A percentile compares a stretch with the other conserved stretches of the same genome.
These are phyloP conservation scores for Aeoliscus strigatus DNA, from an alignment of 2,797 vertebrate species.

Conservation along the genomic window DNA sequence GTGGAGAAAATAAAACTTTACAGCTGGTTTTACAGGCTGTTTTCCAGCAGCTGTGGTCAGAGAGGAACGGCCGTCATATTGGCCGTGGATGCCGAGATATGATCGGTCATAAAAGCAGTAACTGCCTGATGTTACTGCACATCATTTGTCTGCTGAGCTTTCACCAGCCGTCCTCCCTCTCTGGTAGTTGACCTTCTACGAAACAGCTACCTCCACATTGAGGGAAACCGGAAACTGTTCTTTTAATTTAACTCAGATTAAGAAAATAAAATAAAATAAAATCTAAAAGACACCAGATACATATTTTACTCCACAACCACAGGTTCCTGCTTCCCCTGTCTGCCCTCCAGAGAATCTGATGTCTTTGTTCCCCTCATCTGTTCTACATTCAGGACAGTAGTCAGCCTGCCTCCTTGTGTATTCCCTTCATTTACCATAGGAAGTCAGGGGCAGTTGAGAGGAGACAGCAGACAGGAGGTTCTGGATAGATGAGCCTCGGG, in stretches of 20 bases:
- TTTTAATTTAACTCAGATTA: too few species aligned
- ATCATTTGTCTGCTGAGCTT: too few species aligned
- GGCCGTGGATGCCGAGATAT: conserved; percentile 45
- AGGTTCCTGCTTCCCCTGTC: not conserved
- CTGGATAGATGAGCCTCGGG: conserved; percentile 30
- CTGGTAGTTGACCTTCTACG: too few species aligned
- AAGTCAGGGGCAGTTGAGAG: conserved; percentile 31
- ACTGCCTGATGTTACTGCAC: too few species aligned
- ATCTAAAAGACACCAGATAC: not conserved
- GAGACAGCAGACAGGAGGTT: conserved; percentile 26
- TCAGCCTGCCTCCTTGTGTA: conserved; percentile 24
- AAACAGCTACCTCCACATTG: too few species aligned
- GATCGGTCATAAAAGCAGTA: conserved; percentile 46
- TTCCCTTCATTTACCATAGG: conserved; percentile 42
- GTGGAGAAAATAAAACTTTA: conserved; percentile 58
- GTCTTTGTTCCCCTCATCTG: conserved; percentile 44
- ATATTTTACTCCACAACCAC: too few species aligned
- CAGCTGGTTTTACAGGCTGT: conserved; percentile 42
- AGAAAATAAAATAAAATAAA: too few species aligned
- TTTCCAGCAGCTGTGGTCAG: conserved; percentile 42
- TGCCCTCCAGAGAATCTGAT: conserved; percentile 6
- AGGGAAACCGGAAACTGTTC: too few species aligned
- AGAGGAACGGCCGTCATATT: conserved; percentile 45
- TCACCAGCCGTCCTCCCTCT: too few species aligned
- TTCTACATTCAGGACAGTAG: conserved; percentile 54